A percentile compares a stretch with the other conserved stretches of the same genome.
phyloP scores from a whole-genome alignment of 1,140 invertebrate species.

The Nasonia giraulti region DNA sequence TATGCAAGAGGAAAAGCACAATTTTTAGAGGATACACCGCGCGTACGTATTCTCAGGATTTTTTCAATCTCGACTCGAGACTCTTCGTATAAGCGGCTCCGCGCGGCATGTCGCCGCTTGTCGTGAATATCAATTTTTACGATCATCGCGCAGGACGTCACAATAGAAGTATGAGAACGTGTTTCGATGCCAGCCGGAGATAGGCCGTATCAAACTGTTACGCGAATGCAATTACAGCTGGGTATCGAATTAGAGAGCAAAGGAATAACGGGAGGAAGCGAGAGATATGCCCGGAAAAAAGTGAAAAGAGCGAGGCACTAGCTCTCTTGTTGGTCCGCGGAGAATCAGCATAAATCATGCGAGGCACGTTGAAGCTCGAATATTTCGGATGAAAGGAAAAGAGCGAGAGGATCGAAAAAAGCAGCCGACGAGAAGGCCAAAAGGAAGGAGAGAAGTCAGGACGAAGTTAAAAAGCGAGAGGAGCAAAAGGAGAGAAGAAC shows the following conservation, averaged over 20 bases:
- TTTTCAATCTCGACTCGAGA: not conserved
- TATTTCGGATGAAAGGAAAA: conserved; percentile 30
- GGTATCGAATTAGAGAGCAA: not conserved
- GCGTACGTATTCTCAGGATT: not conserved
- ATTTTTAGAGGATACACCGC: not conserved
- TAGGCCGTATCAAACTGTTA: not conserved
- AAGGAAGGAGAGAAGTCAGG: conserved; percentile 48
- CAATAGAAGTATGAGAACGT: not conserved
- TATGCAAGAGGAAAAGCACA: conserved; percentile 14
- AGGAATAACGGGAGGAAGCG: not conserved
- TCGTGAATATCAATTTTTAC: conserved; percentile 27
- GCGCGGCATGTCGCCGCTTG: not conserved
- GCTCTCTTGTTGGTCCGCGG: no score
- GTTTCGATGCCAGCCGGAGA: not conserved
- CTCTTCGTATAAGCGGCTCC: no score
- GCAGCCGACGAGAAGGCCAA: not conserved
- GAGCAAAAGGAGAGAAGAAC: conserved; percentile 47
- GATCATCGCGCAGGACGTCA: not conserved
- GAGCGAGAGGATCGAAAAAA: conserved; percentile 8
- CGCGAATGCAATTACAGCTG: not conserved
- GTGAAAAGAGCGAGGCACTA: not conserved
- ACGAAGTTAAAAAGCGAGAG: conserved; percentile 40
- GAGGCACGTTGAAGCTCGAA: not conserved
- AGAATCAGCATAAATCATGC: conserved; percentile 10
- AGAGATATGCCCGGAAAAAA: not conserved